A percentile compares a stretch with the other conserved stretches of the same genome.
These are phyloP conservation scores for Phylloscopus collybita DNA, from an alignment of 2,797 vertebrate species.

Conservation along the genomic window DNA sequence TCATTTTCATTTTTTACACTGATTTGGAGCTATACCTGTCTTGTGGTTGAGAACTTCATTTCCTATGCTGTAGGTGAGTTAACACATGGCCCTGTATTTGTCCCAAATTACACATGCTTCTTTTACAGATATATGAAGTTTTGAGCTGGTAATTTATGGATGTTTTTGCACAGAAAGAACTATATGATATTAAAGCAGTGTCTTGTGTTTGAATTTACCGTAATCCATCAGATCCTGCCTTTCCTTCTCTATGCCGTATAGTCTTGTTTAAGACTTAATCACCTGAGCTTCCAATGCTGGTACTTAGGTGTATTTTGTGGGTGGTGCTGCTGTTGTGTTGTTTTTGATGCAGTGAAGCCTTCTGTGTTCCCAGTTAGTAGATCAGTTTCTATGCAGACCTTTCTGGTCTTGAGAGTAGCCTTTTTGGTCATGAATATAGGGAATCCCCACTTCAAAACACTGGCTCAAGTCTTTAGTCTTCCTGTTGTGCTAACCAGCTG, in stretches of 20 bases:
- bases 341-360: neutral
- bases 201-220: neutral
- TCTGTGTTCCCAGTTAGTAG: neutral
- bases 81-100: neutral
- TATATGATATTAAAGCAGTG: neutral
- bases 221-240: neutral
- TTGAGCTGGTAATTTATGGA: neutral
- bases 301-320: neutral
- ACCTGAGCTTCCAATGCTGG: neutral
- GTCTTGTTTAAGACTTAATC: neutral
- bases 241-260: neutral
- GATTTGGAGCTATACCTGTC: neutral
- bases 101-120: neutral
- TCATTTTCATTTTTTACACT: rapidly evolving
- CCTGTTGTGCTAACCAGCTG: neutral
- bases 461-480: neutral
- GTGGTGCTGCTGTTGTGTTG: neutral
- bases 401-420: neutral
- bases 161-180: neutral
- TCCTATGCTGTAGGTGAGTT: neutral
- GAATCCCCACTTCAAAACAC: neutral
- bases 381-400: neutral
- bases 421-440: neutral
- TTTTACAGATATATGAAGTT: neutral
- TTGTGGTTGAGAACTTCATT: neutral